Evolutionary conservation across 2,797 vertebrate genomes (phyloP).

Genomic region (Characodon lateralis): DNA sequence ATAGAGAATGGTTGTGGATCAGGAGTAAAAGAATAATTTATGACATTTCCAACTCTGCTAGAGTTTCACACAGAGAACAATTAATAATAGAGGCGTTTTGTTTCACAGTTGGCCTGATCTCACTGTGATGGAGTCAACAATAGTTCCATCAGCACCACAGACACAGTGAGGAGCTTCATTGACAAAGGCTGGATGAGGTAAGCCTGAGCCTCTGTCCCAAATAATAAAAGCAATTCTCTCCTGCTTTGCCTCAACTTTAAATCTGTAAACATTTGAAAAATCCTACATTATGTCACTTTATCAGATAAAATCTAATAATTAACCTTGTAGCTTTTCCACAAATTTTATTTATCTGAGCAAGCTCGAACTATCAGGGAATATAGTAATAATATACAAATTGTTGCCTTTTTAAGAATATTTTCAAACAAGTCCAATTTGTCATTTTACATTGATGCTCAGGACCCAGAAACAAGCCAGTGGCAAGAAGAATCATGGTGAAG

Average conservation of each 20-base stretch:
- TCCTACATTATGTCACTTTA: neutral
- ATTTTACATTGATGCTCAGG: too few species aligned
- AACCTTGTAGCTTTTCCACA: neutral
- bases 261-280: neutral
- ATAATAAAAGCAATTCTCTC: neutral
- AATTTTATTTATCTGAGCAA: neutral
- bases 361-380: too few species aligned
- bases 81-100: constrained; percentile 56
- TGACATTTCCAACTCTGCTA: neutral
- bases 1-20: neutral
- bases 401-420: too few species aligned
- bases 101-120: constrained; percentile 50
- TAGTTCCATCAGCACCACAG: constrained; percentile 56
- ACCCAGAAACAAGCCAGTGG: too few species aligned
- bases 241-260: neutral
- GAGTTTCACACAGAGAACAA: constrained; percentile 36
- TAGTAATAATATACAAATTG: too few species aligned
- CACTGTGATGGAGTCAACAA: constrained; percentile 57
- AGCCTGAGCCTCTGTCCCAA: constrained; percentile 40
- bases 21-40: neutral
- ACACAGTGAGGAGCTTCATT: constrained; percentile 39
- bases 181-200: constrained; percentile 51
- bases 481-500: too few species aligned
- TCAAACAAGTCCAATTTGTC: too few species aligned
- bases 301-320: neutral